Evolutionary conservation across 2,888 invertebrate species (phyloP).

Genomic region (Agrotis ipsilon): DNA sequence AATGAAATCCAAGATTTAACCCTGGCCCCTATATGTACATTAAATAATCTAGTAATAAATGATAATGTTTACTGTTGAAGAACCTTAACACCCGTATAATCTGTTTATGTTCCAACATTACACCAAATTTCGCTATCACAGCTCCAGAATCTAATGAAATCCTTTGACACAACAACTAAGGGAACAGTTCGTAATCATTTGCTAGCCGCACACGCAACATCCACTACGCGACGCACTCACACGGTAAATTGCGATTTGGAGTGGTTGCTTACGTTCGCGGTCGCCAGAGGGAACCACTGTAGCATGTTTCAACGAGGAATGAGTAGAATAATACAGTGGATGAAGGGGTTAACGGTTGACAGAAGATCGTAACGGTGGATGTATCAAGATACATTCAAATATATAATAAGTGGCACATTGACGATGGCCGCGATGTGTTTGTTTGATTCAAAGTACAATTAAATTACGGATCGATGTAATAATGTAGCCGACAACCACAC

Average conservation of each 20-base stretch:
- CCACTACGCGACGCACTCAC: slow-evolving; percentile 13
- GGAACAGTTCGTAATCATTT: slow-evolving; percentile 3
- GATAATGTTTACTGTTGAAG: background rate
- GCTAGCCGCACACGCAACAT: background rate
- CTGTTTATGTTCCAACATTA: background rate
- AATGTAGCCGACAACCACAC: too few species aligned
- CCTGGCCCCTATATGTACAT: background rate
- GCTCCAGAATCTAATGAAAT: background rate
- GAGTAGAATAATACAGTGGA: background rate
- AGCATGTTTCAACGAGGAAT: too few species aligned
- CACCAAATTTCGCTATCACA: background rate
- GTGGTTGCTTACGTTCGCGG: background rate
- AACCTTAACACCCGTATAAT: background rate
- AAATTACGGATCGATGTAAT: too few species aligned
- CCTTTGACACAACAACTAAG: slow-evolving; percentile 5
- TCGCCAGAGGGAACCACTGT: background rate
- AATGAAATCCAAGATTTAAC: background rate
- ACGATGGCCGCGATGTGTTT: too few species aligned
- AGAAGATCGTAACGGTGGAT: background rate
- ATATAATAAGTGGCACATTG: too few species aligned
- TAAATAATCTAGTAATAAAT: background rate
- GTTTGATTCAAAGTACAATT: too few species aligned
- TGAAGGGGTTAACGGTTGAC: background rate
- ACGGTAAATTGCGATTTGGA: slow-evolving; percentile 28
- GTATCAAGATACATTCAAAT: too few species aligned